Base-by-base conservation (phyloP, 2,888 invertebrate genomes). In the Anthoptus insignis region DNA sequence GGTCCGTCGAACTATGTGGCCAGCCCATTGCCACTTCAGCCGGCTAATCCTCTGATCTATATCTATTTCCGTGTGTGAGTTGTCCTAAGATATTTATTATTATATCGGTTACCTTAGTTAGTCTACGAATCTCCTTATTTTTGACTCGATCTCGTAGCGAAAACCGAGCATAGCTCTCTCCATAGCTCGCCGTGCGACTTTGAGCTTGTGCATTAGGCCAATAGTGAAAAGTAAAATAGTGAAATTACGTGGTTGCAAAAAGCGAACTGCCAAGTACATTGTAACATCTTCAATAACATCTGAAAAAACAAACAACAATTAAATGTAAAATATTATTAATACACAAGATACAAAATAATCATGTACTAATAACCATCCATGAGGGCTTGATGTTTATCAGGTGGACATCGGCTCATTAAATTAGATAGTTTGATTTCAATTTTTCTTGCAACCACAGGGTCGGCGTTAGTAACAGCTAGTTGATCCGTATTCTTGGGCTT, bases 361-460 rank as follows among this genome's bases (percentile, higher is more conserved):
- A 3, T 5, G 6, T 22, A 9, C 1, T 64, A 29, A 13, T 53
- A 68, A 89, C 91, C 87, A 27, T 82, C 80, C 78, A 90, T 87
- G 1, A 88, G 69, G 2, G 63, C 14, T 37, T 71, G 60, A 54
- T 76, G 80, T 63, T 81, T 79, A 7, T 78, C 72, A 9, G 86
- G 82, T 3, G 81, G 81, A 22, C 68, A 66, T 0, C 71, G 73
- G 1, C 69, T 64, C 83, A 90, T 84, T 47, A 90, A 70, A 60
- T 79, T 81, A 21, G 73, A 67, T 0, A 91, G 77, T 76, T 89
- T 91, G 27, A 90, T 82, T 75, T 90, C 86, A 70, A 92, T 82
- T 72, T 92, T 92, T 39, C 90, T 81, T 0, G 82, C 72, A 1
- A 85, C 89, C 1, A 91, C 87, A 0, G 90, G 89, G 59, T 92